Evolutionary conservation across 2,113 vertebrate species (phyloP).

Genomic region (Melanocharis versteri): DNA sequence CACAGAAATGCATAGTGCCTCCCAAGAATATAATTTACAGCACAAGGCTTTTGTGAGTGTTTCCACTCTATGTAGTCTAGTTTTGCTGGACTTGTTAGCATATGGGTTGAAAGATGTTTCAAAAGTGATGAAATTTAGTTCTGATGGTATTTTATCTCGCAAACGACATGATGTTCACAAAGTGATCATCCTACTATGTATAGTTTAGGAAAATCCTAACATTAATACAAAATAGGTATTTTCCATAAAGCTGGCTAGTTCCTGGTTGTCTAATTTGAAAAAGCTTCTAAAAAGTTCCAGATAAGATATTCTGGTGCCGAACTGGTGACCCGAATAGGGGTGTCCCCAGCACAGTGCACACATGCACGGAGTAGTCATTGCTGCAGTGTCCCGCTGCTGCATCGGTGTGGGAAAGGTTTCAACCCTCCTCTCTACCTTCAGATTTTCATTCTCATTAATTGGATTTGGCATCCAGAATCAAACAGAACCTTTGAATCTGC

Average conservation of each 20-base stretch:
- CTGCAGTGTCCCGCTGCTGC: neutral
- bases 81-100: neutral
- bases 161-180: neutral
- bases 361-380: neutral
- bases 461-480: neutral
- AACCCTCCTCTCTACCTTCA: neutral
- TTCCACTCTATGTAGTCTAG: neutral
- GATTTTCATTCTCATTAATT: neutral
- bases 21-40: neutral
- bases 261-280: constrained; percentile 25
- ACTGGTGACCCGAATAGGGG: neutral
- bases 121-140: neutral
- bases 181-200: neutral
- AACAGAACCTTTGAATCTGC: neutral
- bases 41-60: neutral
- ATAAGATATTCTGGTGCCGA: neutral
- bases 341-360: neutral
- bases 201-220: neutral
- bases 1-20: neutral
- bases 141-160: neutral
- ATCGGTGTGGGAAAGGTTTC: neutral
- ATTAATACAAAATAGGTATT: neutral
- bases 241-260: constrained; percentile 27
- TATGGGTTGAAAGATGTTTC: neutral
- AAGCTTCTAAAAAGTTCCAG: neutral